A percentile compares a stretch with the other conserved stretches of the same genome.
Conservation (phyloP, 2,888 invertebrate species). For the Sarcophaga carnaria region DNA sequence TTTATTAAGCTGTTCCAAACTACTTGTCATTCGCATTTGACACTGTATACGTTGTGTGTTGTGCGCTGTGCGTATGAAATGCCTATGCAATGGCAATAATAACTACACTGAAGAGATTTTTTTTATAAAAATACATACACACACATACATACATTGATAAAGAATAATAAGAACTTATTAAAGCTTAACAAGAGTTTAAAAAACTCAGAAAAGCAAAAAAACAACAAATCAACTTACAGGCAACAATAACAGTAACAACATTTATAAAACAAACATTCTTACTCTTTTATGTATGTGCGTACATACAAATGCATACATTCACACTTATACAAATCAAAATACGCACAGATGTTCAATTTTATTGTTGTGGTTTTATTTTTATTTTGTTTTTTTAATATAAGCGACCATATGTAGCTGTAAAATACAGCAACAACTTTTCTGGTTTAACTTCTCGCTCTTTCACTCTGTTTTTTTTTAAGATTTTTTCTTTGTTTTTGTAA, state of each 20-base stretch:
- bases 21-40: too few relatives aligned
- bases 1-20: too few relatives aligned
- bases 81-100: constrained; percentile 20
- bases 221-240: constrained; percentile 12
- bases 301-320: constrained; percentile 29
- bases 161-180: constrained; percentile 42
- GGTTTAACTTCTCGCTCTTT: constrained; percentile 10
- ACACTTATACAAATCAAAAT: not conserved
- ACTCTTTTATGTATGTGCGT: not conserved
- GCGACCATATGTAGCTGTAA: constrained; percentile 26
- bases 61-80: constrained; percentile 50
- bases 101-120: not conserved
- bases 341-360: constrained; percentile 44
- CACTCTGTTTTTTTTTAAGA: not conserved
- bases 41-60: too few relatives aligned
- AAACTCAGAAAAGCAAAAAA: not conserved
- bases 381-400: too few relatives aligned
- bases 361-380: not conserved
- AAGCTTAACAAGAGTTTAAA: constrained; percentile 50
- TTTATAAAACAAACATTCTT: not conserved
- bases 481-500: constrained; percentile 27
- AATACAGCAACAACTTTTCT: constrained; percentile 38
- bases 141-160: constrained; percentile 2
- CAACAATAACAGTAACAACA: not conserved
- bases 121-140: not conserved